These are phyloP conservation scores for Riparia riparia DNA, from an alignment of 2,113 vertebrate genomes.

Conservation along the genomic window DNA sequence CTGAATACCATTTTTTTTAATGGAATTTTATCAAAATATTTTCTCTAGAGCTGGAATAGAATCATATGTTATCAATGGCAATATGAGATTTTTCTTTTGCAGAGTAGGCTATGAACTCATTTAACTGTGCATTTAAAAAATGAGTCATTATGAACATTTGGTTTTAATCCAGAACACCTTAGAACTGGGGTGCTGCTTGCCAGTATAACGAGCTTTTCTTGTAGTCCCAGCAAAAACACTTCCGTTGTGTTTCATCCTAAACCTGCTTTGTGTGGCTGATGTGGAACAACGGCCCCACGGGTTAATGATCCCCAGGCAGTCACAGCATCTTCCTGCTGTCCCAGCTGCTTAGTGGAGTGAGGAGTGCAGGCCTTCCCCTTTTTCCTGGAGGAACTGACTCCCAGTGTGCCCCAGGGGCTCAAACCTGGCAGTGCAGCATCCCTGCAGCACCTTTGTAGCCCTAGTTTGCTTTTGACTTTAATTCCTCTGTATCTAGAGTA, in stretches of 20 bases:
- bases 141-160: background rate
- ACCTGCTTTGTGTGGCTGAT: background rate
- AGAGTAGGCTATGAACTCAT: background rate
- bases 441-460: background rate
- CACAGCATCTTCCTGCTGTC: background rate
- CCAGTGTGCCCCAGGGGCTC: background rate
- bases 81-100: background rate
- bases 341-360: background rate
- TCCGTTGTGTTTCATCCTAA: background rate
- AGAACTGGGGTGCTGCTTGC: background rate
- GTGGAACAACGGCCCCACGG: background rate
- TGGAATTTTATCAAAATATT: background rate
- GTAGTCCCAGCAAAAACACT: background rate
- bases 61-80: background rate
- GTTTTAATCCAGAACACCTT: background rate
- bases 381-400: background rate
- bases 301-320: background rate
- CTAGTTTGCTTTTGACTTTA: background rate
- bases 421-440: background rate
- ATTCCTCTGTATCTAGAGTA: background rate
- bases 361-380: background rate
- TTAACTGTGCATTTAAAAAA: background rate
- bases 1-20: background rate
- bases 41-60: background rate
- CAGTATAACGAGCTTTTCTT: background rate